Conservation (phyloP, 2,113 vertebrate genomes). For the Callaeas wilsoni region DNA sequence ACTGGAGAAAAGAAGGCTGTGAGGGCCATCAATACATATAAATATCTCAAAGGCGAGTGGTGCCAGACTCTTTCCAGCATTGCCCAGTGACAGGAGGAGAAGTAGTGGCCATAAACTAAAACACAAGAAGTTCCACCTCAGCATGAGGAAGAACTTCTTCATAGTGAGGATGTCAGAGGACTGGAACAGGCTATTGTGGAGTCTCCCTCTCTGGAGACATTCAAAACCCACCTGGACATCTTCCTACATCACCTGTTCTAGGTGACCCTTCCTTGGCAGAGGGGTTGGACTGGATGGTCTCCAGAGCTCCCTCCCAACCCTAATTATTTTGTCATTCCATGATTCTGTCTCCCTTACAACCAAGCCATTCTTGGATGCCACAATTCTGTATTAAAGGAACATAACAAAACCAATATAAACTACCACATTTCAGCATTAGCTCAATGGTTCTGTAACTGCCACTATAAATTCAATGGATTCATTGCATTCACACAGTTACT, state of each 20-base stretch:
- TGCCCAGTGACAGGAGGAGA: background rate
- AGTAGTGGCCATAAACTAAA: background rate
- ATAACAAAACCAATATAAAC: background rate
- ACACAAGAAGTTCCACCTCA: background rate
- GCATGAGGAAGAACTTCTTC: background rate
- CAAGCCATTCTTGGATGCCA: background rate
- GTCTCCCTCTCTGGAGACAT: background rate
- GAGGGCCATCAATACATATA: background rate
- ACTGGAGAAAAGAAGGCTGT: background rate
- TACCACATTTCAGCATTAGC: background rate
- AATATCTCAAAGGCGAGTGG: background rate
- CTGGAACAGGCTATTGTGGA: background rate
- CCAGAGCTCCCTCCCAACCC: background rate
- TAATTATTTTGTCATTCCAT: background rate
- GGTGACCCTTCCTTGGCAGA: background rate
- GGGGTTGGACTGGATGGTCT: background rate
- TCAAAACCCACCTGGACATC: background rate
- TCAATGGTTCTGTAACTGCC: background rate
- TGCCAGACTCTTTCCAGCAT: background rate
- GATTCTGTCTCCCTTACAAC: background rate
- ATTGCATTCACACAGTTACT: background rate
- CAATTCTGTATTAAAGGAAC: background rate
- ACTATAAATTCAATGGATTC: background rate
- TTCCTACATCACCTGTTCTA: background rate
- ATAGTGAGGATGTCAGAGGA: accelerated